phyloP scores from a whole-genome alignment of 2,113 vertebrate genomes.

The Aix galericulata region DNA sequence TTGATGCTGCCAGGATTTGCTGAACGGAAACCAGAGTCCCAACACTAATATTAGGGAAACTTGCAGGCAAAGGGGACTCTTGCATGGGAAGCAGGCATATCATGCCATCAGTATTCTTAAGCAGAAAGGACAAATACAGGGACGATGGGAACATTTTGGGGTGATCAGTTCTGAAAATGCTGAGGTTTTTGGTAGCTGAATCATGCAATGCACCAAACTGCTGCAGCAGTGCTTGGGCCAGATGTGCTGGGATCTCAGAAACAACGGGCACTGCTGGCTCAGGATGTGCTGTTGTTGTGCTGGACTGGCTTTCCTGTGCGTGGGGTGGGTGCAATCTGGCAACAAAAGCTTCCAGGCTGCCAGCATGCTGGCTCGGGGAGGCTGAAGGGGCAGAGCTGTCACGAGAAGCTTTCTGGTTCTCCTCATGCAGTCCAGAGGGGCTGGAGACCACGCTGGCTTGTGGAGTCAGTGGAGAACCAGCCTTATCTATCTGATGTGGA shows the following conservation, averaged over 20 bases:
- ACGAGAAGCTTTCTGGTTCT: background rate
- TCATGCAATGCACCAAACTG: accelerated
- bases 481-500: background rate
- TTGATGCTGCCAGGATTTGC: background rate
- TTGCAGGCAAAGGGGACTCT: background rate
- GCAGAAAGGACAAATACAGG: background rate
- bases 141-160: background rate
- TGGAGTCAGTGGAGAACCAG: background rate
- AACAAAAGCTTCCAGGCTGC: background rate
- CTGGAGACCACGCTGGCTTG: background rate
- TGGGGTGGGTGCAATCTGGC: accelerated
- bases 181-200: background rate
- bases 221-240: background rate
- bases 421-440: background rate
- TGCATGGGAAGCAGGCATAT: slow-evolving; percentile 48
- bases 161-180: background rate
- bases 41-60: background rate
- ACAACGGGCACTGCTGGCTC: accelerated
- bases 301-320: background rate
- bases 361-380: background rate
- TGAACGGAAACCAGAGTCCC: slow-evolving; percentile 21
- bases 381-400: background rate
- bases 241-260: background rate
- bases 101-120: background rate
- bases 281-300: background rate